Evolutionary conservation across 2,888 invertebrate species (phyloP), one percentile per base, ranked within the genome.

Genomic region (Quadroppia sp.): DNA sequence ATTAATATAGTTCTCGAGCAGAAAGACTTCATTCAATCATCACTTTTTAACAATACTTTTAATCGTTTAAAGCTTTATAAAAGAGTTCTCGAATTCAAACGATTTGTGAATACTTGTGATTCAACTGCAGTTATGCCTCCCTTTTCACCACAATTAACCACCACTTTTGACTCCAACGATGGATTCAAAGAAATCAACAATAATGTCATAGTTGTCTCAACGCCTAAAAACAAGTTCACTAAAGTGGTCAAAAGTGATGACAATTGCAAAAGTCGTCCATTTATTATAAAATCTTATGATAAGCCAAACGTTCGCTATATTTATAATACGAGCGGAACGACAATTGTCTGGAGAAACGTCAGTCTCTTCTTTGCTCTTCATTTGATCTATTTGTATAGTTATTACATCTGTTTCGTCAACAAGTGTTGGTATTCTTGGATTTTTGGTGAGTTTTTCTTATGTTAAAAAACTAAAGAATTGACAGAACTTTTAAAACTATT

Each of bases 271-370:
- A 36, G 15, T 48, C 28, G 53, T 23, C 50, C 71, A 11, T 53
- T 71, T 45, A 11, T 53, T 1, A 71, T 67, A 20, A 71, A 36
- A 45, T 48, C 45, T n/a, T 32, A 32, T 48, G 23, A n/a, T 1
- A 42, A 42, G 20, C 23, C n/a, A 23, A 67, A 67, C 13, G 67
- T 67, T 23, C 67, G 67, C 15, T 67, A 67, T 40, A 67, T 67
- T 67, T 67, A 67, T 40, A 40, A 40, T 15, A 67, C 67, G 20
- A 67, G 23, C 15, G 67, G 67, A 67, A 2, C 40, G 6, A 42
- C 30, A 1, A 69, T 73, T 50, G 73, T 73, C 17, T 73, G 73
- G 73, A 67, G 50, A 42, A 73, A 73, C 70, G 73, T 73, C n/a
- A n/a, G 50, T 40, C 42, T 61, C 20, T 73, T 73, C 53, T 40